Conservation (phyloP, 1,140 invertebrate genomes). For the Hypsibius dujardini region DNA sequence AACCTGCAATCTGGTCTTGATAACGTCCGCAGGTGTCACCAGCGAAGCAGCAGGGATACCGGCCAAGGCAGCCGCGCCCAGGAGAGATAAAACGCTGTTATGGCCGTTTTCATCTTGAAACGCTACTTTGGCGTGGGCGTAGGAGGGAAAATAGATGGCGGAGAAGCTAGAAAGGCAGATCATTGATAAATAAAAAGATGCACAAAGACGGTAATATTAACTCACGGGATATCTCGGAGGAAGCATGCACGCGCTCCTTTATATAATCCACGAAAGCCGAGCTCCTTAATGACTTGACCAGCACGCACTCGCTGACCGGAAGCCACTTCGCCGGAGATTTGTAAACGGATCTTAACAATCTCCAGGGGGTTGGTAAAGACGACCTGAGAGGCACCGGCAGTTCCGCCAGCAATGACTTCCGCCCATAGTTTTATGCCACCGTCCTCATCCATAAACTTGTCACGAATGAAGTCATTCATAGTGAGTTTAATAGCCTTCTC, state of each 20-base stretch:
- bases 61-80: constrained; percentile 61
- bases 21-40: constrained; percentile 95
- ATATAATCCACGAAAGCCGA: constrained; percentile 82
- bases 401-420: constrained; percentile 77
- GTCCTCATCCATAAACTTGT: constrained; percentile 78
- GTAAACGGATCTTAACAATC: constrained; percentile 95
- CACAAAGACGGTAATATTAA: too few relatives aligned
- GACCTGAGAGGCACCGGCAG: constrained; percentile 74
- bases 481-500: constrained; percentile 99
- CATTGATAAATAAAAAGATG: neutral
- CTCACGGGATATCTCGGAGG: constrained; percentile 62
- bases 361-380: constrained; percentile 97
- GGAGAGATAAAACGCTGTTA: constrained; percentile 67
- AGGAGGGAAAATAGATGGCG: constrained; percentile 93
- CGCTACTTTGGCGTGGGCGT: constrained; percentile 70
- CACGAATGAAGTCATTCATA: constrained; percentile 78
- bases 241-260: constrained; percentile 85
- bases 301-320: constrained; percentile 55
- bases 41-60: constrained; percentile 79
- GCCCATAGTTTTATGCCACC: constrained; percentile 60
- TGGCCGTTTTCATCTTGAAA: constrained; percentile 74
- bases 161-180: constrained; percentile 48
- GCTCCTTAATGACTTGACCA: constrained; percentile 65
- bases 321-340: constrained; percentile 93
- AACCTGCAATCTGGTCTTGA: constrained; percentile 92